Base-by-base conservation (phyloP, 30 jellyfish, hydroid and myxozoan species). In the Aurelia aurita complex sp. Pacific region DNA sequence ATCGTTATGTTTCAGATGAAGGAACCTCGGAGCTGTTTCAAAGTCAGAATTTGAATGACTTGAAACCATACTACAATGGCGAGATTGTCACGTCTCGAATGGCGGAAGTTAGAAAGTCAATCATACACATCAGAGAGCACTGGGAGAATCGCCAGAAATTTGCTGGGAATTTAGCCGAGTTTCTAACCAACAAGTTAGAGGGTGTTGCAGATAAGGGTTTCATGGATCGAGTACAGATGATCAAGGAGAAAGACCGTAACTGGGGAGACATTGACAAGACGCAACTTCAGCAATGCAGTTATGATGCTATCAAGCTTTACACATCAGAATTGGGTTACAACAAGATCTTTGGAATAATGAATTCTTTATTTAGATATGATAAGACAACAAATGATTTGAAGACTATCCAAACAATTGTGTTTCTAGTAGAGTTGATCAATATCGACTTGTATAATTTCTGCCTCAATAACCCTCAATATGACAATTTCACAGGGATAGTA, bases 191-290 rank as follows among this genome's bases (percentile, higher is more conserved):
- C 8, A 70, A 51, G 74, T 15, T 75, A 18, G 68, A 40, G 38
- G 43, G 81, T 38, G 77, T 54, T 13, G 86, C 69, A n/a, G 84
- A 86, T 3, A 42, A 73, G 38, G 74, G 43, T 42, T 80, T 91
- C 64, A 62, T 66, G 23, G 82, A 84, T 18, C 54, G 93, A 52
- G 40, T 84, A 42, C 77, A 84, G 38, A 46, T 68, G 17, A 77
- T 73, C 7, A 73, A 62, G 65, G 59, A 64, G 43, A 70, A 69
- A 17, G 74, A 76, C 36, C 82, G 86, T 66, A 86, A 91, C 66
- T 91, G 98, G 98, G 90, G 90, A 9, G 98, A 91, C 70, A 73
- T 90, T 62, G 96, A 91, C n/a, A 54, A 67, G 76, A 86, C 94
- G 1, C 87, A 79, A 60, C 81, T 75, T 4, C 38, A 73, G 1